Evolutionary conservation across 1,140 invertebrate species (phyloP).

Genomic region (Leptopilina clavipes): DNA sequence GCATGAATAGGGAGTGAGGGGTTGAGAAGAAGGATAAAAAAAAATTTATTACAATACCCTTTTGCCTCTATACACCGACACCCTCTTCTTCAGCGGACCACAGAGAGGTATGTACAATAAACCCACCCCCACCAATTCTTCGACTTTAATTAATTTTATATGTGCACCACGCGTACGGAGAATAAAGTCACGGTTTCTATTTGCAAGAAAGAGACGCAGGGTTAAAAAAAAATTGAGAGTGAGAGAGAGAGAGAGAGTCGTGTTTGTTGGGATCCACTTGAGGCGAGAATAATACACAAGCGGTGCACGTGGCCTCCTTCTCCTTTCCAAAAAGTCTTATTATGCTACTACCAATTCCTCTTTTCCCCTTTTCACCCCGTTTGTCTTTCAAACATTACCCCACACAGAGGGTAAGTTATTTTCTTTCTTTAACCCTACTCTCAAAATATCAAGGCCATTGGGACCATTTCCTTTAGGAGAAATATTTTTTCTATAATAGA

Average conservation of each 20-base stretch:
- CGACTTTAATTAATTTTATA: conserved; percentile 73
- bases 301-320: conserved; percentile 58
- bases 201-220: conserved; percentile 29
- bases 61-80: conserved; percentile 9
- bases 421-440: too few species aligned
- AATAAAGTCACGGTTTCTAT: conserved; percentile 55
- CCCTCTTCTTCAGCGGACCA: conserved; percentile 36
- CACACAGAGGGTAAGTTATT: too few species aligned
- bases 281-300: conserved; percentile 57
- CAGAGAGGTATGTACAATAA: conserved; percentile 43
- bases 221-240: conserved; percentile 40
- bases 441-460: too few species aligned
- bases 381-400: conserved; percentile 33
- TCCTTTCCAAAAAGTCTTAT: conserved; percentile 20
- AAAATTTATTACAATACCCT: conserved; percentile 54
- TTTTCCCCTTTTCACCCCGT: background rate
- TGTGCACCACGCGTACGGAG: conserved; percentile 53
- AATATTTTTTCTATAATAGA: too few species aligned
- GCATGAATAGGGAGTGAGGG: background rate
- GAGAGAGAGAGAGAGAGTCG: conserved; percentile 20
- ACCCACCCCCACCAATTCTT: conserved; percentile 50
- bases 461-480: too few species aligned
- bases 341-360: conserved; percentile 20
- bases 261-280: conserved; percentile 54
- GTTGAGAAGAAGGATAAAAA: conserved; percentile 13